phyloP scores from a whole-genome alignment of 2,888 invertebrate species.

The Drosophila monieri region DNA sequence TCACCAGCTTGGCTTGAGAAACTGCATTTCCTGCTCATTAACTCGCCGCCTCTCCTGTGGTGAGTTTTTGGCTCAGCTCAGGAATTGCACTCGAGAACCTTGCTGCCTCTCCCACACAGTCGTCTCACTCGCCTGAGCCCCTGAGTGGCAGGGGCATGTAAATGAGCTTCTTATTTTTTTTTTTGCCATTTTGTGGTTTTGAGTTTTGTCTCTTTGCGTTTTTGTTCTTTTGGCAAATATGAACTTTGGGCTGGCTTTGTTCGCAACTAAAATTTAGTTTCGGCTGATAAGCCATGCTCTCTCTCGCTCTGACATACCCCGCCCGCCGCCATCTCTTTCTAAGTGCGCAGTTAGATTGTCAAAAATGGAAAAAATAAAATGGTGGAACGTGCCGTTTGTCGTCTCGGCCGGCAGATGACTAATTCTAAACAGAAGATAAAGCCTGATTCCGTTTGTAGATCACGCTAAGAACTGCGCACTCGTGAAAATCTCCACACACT shows the following conservation, averaged over 20 bases:
- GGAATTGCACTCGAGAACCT: conserved; percentile 54
- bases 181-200: conserved; percentile 13
- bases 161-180: conserved; percentile 52
- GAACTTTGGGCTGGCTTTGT: conserved; percentile 46
- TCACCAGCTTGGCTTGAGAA: conserved; percentile 53
- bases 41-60: conserved; percentile 49
- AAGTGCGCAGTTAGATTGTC: conserved; percentile 55
- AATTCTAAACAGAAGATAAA: conserved; percentile 29
- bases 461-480: conserved; percentile 25
- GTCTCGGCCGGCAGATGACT: conserved; percentile 29
- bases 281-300: conserved; percentile 23
- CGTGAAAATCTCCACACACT: conserved; percentile 43
- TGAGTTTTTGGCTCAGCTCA: conserved; percentile 50
- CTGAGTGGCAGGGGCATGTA: conserved; percentile 51
- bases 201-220: conserved; percentile 10
- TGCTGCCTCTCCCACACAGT: conserved; percentile 28
- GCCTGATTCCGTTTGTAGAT: conserved; percentile 6
- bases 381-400: conserved; percentile 47
- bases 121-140: conserved; percentile 2
- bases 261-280: conserved; percentile 26
- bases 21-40: conserved; percentile 78
- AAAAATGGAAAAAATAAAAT: conserved; percentile 25
- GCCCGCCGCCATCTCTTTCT: neutral
- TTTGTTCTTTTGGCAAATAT: conserved; percentile 11
- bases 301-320: neutral